phyloP scores from a whole-genome alignment of 2,113 vertebrate species.

The Empidonax traillii region DNA sequence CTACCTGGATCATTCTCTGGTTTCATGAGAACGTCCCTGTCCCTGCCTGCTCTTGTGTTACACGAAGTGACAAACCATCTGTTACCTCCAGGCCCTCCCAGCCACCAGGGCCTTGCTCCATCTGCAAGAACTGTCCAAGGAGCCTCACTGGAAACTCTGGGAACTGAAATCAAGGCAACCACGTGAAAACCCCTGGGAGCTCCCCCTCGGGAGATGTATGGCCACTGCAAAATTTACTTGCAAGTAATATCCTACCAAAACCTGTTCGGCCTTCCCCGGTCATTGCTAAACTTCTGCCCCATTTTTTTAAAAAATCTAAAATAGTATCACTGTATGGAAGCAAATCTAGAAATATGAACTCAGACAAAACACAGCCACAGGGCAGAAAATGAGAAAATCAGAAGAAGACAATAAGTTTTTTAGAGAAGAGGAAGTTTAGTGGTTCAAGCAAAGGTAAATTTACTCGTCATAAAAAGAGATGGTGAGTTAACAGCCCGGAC shows the following conservation, averaged over 20 bases:
- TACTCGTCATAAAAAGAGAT: background rate
- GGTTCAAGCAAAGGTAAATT: background rate
- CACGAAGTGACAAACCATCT: constrained; percentile 47
- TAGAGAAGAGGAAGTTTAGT: background rate
- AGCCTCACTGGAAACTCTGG: background rate
- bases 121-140: background rate
- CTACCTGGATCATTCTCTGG: constrained; percentile 31
- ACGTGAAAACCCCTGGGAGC: background rate
- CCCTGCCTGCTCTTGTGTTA: constrained; percentile 48
- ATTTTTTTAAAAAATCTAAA: background rate
- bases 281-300: background rate
- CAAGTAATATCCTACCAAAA: background rate
- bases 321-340: background rate
- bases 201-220: background rate
- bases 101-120: background rate
- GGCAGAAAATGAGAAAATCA: background rate
- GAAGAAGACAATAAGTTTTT: background rate
- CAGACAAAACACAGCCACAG: background rate
- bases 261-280: background rate
- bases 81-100: background rate
- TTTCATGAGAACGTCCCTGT: constrained; percentile 8
- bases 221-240: background rate
- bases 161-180: background rate
- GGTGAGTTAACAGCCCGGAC: background rate
- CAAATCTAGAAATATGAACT: background rate